phyloP scores from a whole-genome alignment of 2,113 vertebrate genomes.

The Cynopterus brachyotis region DNA sequence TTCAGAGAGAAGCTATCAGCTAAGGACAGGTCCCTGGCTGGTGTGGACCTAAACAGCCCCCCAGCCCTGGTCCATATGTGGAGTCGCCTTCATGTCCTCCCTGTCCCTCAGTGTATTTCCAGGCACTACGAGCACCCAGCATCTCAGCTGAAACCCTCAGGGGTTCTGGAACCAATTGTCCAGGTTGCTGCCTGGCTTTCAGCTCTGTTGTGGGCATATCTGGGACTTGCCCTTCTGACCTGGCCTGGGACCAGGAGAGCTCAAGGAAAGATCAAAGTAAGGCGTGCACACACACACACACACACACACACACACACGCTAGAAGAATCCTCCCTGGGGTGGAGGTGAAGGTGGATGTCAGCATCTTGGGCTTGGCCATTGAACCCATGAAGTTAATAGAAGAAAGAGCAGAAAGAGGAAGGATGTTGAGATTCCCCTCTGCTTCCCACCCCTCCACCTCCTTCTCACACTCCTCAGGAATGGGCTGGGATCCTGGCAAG shows the following conservation, averaged over 20 bases:
- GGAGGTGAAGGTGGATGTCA: not conserved
- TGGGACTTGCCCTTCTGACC: too few species aligned
- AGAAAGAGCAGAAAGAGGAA: not conserved
- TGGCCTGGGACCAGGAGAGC: not conserved
- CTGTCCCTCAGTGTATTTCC: too few species aligned
- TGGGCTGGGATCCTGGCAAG: not conserved
- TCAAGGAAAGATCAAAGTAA: not conserved
- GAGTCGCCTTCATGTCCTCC: too few species aligned
- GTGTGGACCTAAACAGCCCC: not conserved
- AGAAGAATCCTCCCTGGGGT: not conserved
- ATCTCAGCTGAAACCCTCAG: not conserved
- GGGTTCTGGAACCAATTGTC: not conserved
- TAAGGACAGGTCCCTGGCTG: not conserved
- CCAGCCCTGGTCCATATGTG: not conserved
- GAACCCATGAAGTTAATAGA: not conserved
- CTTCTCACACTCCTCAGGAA: not conserved
- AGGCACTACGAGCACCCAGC: not conserved
- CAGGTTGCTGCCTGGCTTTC: not conserved
- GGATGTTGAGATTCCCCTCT: not conserved
- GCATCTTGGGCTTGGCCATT: not conserved
- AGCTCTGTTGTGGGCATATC: not conserved
- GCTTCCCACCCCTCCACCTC: rapidly evolving
- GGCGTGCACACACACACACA: too few species aligned
- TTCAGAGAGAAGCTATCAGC: not conserved
- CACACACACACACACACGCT: too few species aligned